Conservation (phyloP, 2,113 vertebrate species). For the Sterrhoptilus dennistouni region DNA sequence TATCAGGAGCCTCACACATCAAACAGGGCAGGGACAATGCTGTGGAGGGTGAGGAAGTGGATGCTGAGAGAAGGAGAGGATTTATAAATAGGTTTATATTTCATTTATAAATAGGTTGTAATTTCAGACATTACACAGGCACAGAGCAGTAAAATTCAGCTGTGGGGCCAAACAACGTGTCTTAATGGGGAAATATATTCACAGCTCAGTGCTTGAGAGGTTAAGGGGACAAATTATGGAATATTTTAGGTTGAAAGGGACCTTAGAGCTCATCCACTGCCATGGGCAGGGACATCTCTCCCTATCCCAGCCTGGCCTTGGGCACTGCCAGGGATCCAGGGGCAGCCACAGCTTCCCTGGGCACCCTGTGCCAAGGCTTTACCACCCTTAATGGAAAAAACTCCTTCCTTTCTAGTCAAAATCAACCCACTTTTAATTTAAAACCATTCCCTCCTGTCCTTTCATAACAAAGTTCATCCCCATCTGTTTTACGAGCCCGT, state of each 20-base stretch:
- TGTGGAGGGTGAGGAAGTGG: background rate
- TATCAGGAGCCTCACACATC: background rate
- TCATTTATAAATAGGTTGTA: background rate
- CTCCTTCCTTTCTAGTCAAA: background rate
- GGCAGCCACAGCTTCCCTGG: background rate
- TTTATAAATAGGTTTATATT: background rate
- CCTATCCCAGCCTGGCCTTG: fast-evolving
- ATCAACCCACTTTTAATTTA: background rate
- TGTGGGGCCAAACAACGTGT: too few relatives aligned
- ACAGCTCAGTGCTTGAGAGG: fast-evolving
- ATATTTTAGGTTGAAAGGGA: background rate
- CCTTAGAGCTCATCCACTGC: background rate
- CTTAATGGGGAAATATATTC: background rate
- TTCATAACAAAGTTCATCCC: background rate
- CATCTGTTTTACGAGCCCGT: background rate
- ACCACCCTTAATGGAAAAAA: background rate
- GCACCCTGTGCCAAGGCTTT: fast-evolving
- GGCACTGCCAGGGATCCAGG: background rate
- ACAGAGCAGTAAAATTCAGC: background rate
- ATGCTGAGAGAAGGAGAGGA: background rate
- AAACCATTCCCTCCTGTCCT: background rate
- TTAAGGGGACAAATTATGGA: background rate
- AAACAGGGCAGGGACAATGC: background rate
- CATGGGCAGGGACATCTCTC: background rate
- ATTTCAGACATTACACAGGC: background rate